phyloP scores from a whole-genome alignment of 2,797 vertebrate species.

The Ibycter americanus region DNA sequence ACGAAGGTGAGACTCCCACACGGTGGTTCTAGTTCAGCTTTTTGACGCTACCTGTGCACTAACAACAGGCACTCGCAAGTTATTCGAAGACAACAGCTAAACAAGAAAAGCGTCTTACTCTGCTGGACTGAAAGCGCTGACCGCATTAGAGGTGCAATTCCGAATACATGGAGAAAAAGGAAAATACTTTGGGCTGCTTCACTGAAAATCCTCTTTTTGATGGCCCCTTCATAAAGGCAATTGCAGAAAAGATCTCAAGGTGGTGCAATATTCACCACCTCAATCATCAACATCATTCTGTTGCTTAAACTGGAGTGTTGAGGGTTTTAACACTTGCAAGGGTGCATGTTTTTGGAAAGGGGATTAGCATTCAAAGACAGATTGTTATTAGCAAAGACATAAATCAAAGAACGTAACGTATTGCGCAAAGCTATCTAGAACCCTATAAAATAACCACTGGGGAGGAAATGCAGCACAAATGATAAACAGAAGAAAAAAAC shows the following conservation, averaged over 20 bases:
- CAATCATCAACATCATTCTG: not conserved
- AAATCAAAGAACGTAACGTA: not conserved
- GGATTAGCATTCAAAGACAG: not conserved
- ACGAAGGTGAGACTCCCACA: not conserved
- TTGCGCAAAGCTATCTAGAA: not conserved
- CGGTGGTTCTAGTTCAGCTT: not conserved
- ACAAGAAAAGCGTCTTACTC: not conserved
- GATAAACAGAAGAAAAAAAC: accelerated
- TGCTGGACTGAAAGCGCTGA: not conserved
- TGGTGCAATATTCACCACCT: not conserved
- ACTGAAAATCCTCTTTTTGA: not conserved
- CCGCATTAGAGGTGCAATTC: not conserved
- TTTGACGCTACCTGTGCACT: not conserved
- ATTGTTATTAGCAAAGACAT: not conserved
- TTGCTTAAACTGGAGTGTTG: not conserved
- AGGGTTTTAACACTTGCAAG: not conserved
- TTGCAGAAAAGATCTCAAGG: not conserved
- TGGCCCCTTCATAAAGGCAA: not conserved
- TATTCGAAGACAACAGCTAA: not conserved
- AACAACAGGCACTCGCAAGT: not conserved
- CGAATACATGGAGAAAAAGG: not conserved
- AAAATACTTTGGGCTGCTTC: not conserved
- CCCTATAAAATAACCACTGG: not conserved
- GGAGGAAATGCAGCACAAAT: not conserved
- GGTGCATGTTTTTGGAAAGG: not conserved